Evolutionary conservation across 2,888 invertebrate species (phyloP).

Genomic region (Vannuccia rotundouncinata): DNA sequence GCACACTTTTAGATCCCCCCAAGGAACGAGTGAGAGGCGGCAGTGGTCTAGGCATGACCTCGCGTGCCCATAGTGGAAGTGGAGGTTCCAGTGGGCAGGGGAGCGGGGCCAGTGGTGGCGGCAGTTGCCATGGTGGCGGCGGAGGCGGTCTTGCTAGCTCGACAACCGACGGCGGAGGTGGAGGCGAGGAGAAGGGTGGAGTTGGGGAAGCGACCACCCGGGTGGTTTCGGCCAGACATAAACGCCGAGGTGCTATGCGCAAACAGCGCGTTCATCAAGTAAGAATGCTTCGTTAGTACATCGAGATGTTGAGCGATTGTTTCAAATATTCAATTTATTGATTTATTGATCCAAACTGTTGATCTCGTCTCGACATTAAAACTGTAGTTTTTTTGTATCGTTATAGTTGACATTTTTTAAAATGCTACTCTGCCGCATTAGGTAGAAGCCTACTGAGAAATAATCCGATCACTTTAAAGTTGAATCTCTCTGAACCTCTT

Average conservation of each 20-base stretch:
- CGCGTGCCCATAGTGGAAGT: not conserved
- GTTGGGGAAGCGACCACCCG: not conserved
- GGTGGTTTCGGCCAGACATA: conserved; percentile 17
- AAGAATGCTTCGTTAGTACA: no score
- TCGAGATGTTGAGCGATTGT: not conserved
- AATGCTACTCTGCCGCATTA: no score
- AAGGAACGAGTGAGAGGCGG: not conserved
- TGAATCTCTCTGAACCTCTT: not conserved
- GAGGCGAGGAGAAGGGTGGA: not conserved
- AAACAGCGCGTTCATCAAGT: conserved; percentile 34
- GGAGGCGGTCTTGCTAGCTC: not conserved
- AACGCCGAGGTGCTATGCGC: conserved; percentile 34
- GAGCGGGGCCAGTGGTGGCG: conserved; percentile 2
- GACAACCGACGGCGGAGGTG: not conserved
- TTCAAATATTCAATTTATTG: not conserved
- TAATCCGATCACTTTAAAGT: no score
- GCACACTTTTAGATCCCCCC: not conserved
- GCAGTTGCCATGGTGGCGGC: not conserved
- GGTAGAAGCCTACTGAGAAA: no score
- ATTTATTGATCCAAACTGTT: no score
- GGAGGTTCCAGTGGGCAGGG: not conserved
- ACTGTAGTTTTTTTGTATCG: no score
- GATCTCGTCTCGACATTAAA: no score
- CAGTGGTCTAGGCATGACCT: not conserved
- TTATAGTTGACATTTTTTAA: no score